Conservation (phyloP, 2,888 invertebrate species). For the Parnassius glacialis region DNA sequence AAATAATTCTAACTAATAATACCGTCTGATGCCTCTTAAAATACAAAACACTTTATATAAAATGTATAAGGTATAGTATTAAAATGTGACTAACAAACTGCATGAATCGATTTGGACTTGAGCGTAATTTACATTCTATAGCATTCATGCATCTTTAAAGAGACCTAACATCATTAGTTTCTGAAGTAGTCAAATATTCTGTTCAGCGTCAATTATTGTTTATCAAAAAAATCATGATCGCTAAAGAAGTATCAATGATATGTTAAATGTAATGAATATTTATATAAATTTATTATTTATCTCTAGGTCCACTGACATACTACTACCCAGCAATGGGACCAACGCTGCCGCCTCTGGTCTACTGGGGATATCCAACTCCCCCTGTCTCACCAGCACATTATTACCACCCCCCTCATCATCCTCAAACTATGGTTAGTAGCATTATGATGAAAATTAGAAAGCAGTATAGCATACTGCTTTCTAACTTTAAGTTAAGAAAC, state of each 20-base stretch:
- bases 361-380: conserved; percentile 97
- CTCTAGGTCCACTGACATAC: conserved; percentile 76
- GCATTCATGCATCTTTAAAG: neutral
- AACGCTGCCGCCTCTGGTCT: conserved; percentile 85
- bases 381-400: conserved; percentile 96
- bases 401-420: conserved; percentile 84
- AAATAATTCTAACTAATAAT: conserved; percentile 19
- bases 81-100: conserved; percentile 24
- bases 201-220: neutral
- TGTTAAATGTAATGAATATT: too few species aligned
- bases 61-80: conserved; percentile 7
- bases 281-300: neutral
- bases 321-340: conserved; percentile 80
- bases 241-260: neutral
- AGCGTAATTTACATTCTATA: neutral
- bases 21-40: conserved; percentile 12
- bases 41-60: conserved; percentile 1
- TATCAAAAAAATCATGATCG: neutral
- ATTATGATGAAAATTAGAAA: neutral
- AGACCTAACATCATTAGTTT: neutral
- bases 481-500: too few species aligned
- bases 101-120: conserved; percentile 12
- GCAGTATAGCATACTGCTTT: too few species aligned
- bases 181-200: neutral
- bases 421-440: conserved; percentile 66